phyloP scores from a whole-genome alignment of 2,888 invertebrate genomes.

The Microctonus brassicae region DNA sequence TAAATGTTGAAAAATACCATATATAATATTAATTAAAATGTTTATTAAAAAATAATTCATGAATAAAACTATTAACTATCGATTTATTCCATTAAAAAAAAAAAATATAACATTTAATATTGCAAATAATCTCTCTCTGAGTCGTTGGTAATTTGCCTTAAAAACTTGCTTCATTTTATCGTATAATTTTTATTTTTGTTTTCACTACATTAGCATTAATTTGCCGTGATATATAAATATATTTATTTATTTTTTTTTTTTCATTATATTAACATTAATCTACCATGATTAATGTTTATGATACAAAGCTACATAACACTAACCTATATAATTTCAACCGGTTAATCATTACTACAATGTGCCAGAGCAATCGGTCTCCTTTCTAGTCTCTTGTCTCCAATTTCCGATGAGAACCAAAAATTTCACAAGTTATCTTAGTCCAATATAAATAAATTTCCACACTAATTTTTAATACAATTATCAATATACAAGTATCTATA shows the following conservation, averaged over 20 bases:
- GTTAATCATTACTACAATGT: background rate
- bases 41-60: too few relatives aligned
- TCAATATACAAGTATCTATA: too few relatives aligned
- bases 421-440: constrained; percentile 3
- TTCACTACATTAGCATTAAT: background rate
- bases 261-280: background rate
- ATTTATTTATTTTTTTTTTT: too few relatives aligned
- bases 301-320: background rate
- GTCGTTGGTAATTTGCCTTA: too few relatives aligned
- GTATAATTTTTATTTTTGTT: background rate
- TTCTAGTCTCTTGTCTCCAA: background rate
- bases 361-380: background rate
- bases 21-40: too few relatives aligned
- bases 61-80: too few relatives aligned
- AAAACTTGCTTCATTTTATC: too few relatives aligned
- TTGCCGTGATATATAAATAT: too few relatives aligned
- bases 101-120: too few relatives aligned
- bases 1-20: too few relatives aligned
- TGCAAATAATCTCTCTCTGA: too few relatives aligned
- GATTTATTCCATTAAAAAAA: too few relatives aligned
- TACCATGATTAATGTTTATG: background rate
- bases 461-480: background rate
- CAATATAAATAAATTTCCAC: background rate
- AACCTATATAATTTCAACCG: background rate
- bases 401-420: background rate